phyloP scores from a whole-genome alignment of 2,888 invertebrate species.

The Corythucha ciliata region DNA sequence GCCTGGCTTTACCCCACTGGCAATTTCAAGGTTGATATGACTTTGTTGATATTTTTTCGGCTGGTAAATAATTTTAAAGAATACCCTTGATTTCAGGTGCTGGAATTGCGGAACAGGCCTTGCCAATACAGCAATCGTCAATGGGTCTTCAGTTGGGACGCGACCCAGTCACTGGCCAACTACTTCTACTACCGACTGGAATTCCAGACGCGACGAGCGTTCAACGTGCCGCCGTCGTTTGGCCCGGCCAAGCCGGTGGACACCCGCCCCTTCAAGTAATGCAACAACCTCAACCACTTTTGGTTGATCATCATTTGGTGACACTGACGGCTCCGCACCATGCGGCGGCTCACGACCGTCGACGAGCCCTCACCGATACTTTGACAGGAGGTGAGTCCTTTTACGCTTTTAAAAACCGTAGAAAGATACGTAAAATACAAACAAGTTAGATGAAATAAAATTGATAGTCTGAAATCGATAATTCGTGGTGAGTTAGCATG shows the following conservation, averaged over 20 bases:
- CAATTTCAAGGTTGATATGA: no score
- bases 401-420: no score
- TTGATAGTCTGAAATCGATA: no score
- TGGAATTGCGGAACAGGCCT: conserved; percentile 63
- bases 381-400: no score
- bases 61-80: no score
- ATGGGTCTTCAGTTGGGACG: conserved; percentile 78
- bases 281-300: conserved; percentile 43
- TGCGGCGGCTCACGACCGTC: conserved; percentile 41
- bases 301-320: conserved; percentile 38
- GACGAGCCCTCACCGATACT: no score
- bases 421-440: no score
- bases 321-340: conserved; percentile 40
- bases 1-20: no score
- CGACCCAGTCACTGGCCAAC: conserved; percentile 74
- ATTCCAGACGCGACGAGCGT: conserved; percentile 39
- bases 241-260: conserved; percentile 53
- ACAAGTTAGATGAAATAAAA: no score
- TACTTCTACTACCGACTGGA: conserved; percentile 62
- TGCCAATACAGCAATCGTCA: conserved; percentile 56
- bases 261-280: conserved; percentile 43
- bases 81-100: no score
- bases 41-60: no score
- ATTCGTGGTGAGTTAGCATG: no score
- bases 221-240: conserved; percentile 63